Evolutionary conservation across 2,113 vertebrate species (phyloP).

Genomic region (Peucedramus taeniatus): DNA sequence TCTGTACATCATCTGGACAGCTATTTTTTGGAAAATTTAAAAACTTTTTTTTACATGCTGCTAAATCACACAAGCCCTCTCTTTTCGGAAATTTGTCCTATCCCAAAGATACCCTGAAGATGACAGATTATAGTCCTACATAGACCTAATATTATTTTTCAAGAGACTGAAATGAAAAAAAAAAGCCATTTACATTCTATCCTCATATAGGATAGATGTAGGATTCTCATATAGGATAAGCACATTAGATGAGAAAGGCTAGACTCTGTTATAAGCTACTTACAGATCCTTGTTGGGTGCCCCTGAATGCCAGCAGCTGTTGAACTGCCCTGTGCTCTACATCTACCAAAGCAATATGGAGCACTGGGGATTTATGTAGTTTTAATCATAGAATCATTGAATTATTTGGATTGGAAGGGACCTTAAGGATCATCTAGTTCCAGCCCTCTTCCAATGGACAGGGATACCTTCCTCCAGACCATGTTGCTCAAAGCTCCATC

Average conservation of each 20-base stretch:
- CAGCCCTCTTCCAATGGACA: neutral
- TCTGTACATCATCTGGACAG: neutral
- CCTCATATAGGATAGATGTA: neutral
- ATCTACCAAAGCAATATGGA: neutral
- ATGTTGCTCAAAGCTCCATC: neutral
- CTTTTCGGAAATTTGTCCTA: neutral
- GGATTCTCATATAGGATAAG: neutral
- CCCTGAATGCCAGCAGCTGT: neutral
- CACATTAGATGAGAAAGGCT: neutral
- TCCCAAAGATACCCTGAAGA: neutral
- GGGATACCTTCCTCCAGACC: neutral
- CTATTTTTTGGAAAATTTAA: neutral
- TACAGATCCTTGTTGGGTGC: neutral
- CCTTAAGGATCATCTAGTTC: neutral
- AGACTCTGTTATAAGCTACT: neutral
- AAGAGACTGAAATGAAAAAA: neutral
- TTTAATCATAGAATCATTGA: neutral
- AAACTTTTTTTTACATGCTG: accelerated
- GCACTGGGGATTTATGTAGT: neutral
- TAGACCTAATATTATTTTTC: neutral
- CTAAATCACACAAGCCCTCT: neutral
- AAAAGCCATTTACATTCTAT: neutral
- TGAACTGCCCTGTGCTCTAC: neutral
- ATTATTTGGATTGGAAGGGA: neutral
- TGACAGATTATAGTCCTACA: neutral